phyloP scores from a whole-genome alignment of 2,888 invertebrate species.

The Lomographa bimaculata region DNA sequence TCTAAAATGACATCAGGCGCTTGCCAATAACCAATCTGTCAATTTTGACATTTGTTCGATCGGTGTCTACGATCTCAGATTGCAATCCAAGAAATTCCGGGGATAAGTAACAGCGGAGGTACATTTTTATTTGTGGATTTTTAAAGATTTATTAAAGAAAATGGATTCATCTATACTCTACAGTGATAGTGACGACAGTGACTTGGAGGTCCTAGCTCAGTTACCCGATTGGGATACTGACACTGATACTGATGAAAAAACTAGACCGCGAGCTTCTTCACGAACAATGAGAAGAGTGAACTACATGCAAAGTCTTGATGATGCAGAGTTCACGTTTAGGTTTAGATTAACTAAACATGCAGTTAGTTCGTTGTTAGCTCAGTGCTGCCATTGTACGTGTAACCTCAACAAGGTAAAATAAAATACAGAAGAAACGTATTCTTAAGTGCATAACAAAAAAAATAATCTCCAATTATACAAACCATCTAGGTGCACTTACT shows the following conservation, averaged over 20 bases:
- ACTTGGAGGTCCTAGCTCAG: too few species aligned
- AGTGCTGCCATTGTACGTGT: slow-evolving; percentile 1
- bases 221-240: too few species aligned
- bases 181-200: slow-evolving; percentile 1
- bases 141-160: slow-evolving; percentile 1
- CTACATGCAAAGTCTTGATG: slow-evolving; percentile 6
- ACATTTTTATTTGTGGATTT: too few species aligned
- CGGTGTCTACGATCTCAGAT: background rate
- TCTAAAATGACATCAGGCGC: slow-evolving; percentile 1
- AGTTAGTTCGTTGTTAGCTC: background rate
- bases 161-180: background rate
- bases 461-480: background rate
- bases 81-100: slow-evolving; percentile 4
- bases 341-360: slow-evolving; percentile 5
- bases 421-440: too few species aligned
- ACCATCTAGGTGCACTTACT: too few species aligned
- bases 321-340: slow-evolving; percentile 3
- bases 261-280: background rate
- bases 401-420: slow-evolving; percentile 12
- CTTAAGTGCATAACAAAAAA: too few species aligned
- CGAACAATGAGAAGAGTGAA: background rate
- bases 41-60: slow-evolving; percentile 9
- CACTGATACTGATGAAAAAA: background rate
- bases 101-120: background rate
- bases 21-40: slow-evolving; percentile 4